Base-by-base conservation (phyloP, 2,113 vertebrate genomes). In the Rostratula benghalensis region DNA sequence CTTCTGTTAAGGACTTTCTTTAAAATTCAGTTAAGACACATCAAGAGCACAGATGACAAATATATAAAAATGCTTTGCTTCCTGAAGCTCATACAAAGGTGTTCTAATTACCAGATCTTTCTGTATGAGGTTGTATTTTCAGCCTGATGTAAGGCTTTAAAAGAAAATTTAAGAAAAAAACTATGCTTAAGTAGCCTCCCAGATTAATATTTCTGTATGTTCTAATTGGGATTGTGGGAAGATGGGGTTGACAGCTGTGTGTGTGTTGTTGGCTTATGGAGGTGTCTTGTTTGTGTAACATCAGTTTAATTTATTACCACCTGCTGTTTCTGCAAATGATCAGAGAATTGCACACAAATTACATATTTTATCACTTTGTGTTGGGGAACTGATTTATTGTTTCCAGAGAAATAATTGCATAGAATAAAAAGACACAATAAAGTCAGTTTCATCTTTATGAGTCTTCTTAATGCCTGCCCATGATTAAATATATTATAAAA, bases 261-360 rank as follows among this genome's bases (percentile, higher is more conserved):
- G 51, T 77, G 64, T 27, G 15, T 9, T 61, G 41, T 48, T 81
- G 64, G 51, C 46, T 89, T 73, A 20, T 7, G 13, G 57, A 92
- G 43, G 54, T 93, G 83, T 79, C 70, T 56, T 86, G 64, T 87
- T 89, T 81, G 82, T 92, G 71, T 87, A 60, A 73, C 61, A 83
- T 69, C 88, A 85, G 4, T 71, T 92, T 87, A 79, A 92, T 92
- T 92, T 94, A 96, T 92, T 74, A 31, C 48, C 80, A 56, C 56
- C 86, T 87, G 41, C 90, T 93, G 81, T 82, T 87, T 75, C 90
- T 91, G 71, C 81, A 91, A 56, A 76, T 83, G 86, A 69, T 39
- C 81, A 87, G 92, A 67, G 76, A 73, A 75, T 64, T 10, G 10
- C 35, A 37, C 37, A 76, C 65, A 83, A 87, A 95, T 80, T 51